A percentile compares a stretch with the other conserved stretches of the same genome.
These are phyloP conservation scores for Matsumyia berberina DNA, from an alignment of 2,888 invertebrate genomes.

Conservation along the genomic window DNA sequence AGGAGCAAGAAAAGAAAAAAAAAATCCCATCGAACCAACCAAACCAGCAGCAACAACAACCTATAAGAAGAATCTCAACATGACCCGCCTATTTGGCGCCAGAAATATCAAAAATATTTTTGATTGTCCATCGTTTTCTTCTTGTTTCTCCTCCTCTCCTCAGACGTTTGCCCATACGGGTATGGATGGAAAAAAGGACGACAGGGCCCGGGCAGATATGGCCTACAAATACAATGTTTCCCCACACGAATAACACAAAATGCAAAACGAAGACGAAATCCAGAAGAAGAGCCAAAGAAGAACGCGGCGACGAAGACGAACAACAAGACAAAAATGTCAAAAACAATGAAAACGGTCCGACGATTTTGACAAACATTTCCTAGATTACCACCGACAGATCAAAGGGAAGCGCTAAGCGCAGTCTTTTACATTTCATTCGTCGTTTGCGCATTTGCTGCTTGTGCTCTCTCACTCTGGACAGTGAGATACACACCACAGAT, in stretches of 20 bases:
- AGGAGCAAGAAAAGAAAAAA: conserved; percentile 10
- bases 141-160: conserved; percentile 25
- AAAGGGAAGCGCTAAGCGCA: conserved; percentile 81
- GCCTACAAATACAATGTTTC: conserved; percentile 54
- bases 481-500: conserved; percentile 52
- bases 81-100: conserved; percentile 76
- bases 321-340: conserved; percentile 82
- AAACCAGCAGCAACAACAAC: neutral
- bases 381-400: conserved; percentile 84
- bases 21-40: conserved; percentile 14
- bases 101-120: conserved; percentile 75
- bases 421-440: conserved; percentile 78
- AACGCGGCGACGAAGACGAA: conserved; percentile 27
- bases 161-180: neutral
- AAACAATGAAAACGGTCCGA: conserved; percentile 84
- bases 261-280: conserved; percentile 56
- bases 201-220: conserved; percentile 31
- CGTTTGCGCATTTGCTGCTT: conserved; percentile 76
- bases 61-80: conserved; percentile 55
- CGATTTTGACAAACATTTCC: conserved; percentile 85
- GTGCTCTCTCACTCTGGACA: conserved; percentile 66
- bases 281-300: neutral
- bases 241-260: conserved; percentile 36
- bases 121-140: conserved; percentile 73
- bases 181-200: conserved; percentile 8